phyloP scores from a whole-genome alignment of 2,113 vertebrate genomes.

The Naja naja region DNA sequence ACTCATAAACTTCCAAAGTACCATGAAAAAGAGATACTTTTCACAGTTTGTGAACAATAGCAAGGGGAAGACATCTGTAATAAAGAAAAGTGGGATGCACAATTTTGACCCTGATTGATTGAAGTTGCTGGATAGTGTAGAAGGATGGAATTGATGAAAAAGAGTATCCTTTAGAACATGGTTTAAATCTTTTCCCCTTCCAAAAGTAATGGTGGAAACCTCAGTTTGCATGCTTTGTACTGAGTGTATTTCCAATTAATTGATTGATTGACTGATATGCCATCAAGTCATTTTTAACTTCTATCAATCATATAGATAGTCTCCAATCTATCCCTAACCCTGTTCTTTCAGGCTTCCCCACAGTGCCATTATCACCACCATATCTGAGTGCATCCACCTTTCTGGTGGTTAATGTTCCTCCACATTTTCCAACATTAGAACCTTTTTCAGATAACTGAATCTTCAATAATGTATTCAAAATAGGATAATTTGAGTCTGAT shows the following conservation, averaged over 20 bases:
- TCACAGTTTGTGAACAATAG: neutral
- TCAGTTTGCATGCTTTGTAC: neutral
- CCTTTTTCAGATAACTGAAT: neutral
- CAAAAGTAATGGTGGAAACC: neutral
- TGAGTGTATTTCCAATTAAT: neutral
- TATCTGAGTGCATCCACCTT: neutral
- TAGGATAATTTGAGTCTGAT: neutral
- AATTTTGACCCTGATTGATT: neutral
- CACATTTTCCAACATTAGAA: neutral
- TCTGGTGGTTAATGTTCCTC: neutral
- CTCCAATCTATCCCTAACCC: neutral
- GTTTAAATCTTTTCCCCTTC: neutral
- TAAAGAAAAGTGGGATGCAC: neutral
- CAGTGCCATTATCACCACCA: neutral
- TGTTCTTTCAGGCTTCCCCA: neutral
- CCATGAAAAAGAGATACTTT: neutral
- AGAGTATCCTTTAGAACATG: neutral
- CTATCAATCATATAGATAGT: neutral
- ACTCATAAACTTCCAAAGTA: constrained; percentile 12
- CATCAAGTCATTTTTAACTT: neutral
- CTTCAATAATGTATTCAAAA: neutral
- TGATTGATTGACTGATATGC: neutral
- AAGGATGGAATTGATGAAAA: neutral
- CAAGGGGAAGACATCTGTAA: neutral
- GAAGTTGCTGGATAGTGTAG: neutral